Evolutionary conservation across 1,140 invertebrate genomes (phyloP).

Genomic region (Sarcophaga peregrina): DNA sequence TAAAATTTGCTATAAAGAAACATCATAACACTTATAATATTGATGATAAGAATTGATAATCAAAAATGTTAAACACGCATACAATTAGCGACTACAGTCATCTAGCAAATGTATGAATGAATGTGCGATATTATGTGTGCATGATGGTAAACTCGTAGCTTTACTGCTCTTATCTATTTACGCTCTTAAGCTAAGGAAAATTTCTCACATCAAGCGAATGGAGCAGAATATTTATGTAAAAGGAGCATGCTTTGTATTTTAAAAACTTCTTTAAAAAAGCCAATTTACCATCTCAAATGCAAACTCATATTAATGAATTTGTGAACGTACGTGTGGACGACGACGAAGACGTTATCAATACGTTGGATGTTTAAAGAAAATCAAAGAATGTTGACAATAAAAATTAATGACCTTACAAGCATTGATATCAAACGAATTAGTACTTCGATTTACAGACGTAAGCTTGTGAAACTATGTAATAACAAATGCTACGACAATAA

Average conservation of each 20-base stretch:
- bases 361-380: background rate
- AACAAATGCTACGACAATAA: background rate
- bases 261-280: background rate
- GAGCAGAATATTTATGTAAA: background rate
- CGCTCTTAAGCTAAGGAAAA: background rate
- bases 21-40: background rate
- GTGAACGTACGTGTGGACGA: background rate
- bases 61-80: constrained; percentile 33
- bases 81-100: constrained; percentile 24
- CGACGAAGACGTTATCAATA: background rate
- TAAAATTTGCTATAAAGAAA: too few species aligned
- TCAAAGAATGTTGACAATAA: constrained; percentile 24
- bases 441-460: constrained; percentile 1
- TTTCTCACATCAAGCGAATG: background rate
- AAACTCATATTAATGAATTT: background rate
- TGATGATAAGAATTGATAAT: constrained; percentile 1
- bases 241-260: background rate
- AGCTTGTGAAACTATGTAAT: background rate
- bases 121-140: background rate
- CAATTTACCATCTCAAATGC: background rate
- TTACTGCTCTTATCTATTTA: background rate
- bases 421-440: background rate
- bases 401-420: constrained; percentile 26
- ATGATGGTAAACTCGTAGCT: background rate
- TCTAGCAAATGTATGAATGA: background rate